Percentiles rank a stretch among this genome's conserved stretches.
Conservation (phyloP, 2,113 vertebrate genomes). For the Chionis minor region DNA sequence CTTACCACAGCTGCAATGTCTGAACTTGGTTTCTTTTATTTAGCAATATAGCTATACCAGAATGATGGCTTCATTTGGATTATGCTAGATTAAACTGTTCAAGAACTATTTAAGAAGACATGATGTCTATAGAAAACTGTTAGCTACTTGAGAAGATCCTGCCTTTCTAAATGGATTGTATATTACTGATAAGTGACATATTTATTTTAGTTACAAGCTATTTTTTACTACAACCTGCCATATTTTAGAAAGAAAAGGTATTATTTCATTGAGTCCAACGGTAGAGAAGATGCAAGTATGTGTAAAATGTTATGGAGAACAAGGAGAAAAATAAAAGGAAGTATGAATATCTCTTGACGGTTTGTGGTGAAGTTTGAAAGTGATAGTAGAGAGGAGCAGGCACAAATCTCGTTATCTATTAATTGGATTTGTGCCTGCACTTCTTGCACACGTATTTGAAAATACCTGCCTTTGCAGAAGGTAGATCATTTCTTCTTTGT, state of each 20-base stretch:
- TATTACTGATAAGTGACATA: background rate
- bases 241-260: background rate
- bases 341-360: constrained; percentile 28
- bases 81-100: background rate
- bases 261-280: background rate
- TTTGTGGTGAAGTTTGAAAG: constrained; percentile 64
- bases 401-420: constrained; percentile 70
- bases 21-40: background rate
- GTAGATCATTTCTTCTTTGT: constrained; percentile 23
- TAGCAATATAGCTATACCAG: background rate
- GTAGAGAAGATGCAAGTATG: background rate
- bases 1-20: background rate
- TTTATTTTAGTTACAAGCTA: background rate
- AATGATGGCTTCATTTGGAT: background rate
- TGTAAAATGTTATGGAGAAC: background rate
- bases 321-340: constrained; percentile 10
- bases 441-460: constrained; percentile 63
- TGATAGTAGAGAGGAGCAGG: constrained; percentile 46
- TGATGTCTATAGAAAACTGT: background rate
- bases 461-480: constrained; percentile 63
- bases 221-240: background rate
- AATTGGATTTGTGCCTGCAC: constrained; percentile 65
- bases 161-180: background rate
- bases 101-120: background rate
- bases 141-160: background rate